Conservation (phyloP, 2,888 invertebrate species). For the Ichneumoninae sp. region DNA sequence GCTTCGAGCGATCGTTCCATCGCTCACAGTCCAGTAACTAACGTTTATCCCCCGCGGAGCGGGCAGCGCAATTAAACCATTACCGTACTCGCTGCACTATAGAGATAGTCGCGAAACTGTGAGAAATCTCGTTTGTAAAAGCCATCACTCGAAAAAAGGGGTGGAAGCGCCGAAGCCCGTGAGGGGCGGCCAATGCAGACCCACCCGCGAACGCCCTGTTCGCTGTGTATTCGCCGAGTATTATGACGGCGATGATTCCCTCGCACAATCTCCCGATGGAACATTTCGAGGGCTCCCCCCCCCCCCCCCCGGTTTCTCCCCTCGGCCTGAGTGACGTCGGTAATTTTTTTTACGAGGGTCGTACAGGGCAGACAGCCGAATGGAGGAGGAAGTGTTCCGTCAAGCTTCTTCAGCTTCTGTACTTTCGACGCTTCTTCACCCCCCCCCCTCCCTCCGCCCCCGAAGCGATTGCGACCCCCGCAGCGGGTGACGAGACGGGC, state of each 20-base stretch:
- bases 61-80: slow-evolving; percentile 36
- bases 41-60: slow-evolving; percentile 6
- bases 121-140: slow-evolving; percentile 58
- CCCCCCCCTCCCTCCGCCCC: neutral
- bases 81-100: neutral
- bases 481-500: slow-evolving; percentile 1
- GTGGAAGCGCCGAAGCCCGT: slow-evolving; percentile 4
- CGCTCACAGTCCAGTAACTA: slow-evolving; percentile 42
- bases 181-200: neutral
- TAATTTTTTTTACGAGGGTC: slow-evolving; percentile 52
- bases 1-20: slow-evolving; percentile 40
- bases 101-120: slow-evolving; percentile 26
- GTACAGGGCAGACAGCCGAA: slow-evolving; percentile 28
- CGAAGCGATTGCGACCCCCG: neutral
- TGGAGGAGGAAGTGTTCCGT: slow-evolving; percentile 11
- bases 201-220: neutral
- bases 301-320: slow-evolving; percentile 33
- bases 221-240: neutral
- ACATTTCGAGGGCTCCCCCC: slow-evolving; percentile 33
- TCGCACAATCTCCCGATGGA: slow-evolving; percentile 54
- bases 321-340: neutral
- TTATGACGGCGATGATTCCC: slow-evolving; percentile 55
- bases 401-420: neutral
- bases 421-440: neutral
- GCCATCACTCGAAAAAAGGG: slow-evolving; percentile 31